Evolutionary conservation across 37 sponge, comb jelly and placozoan genomes (phyloP), one percentile per base, ranked within the genome.

Genomic region (Geodia barretti): DNA sequence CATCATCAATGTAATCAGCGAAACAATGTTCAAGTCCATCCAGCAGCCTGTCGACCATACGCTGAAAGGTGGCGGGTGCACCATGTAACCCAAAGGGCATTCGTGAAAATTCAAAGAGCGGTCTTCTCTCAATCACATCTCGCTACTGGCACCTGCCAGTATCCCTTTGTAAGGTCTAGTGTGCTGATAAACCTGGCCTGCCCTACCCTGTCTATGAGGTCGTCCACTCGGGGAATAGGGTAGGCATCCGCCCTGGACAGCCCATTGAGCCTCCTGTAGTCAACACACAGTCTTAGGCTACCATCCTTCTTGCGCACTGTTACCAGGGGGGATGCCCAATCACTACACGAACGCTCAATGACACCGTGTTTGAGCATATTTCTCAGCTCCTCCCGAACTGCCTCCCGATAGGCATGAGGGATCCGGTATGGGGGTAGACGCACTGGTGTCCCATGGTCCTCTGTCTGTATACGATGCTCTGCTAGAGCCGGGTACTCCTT

Each of bases 71-170:
- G 30, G 91, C 79, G 34, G 87, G 93, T 5, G 91, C 93, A 25
- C 85, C 78, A 11, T 67, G 41, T 23, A 87, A 39, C 17, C 94
- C 93, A 93, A 89, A 93, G 24, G 92, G 94, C 94, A 94, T 90
- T 23, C 54, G 74, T n/a, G 23, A 43, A 41, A 94, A 91, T 37
- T 91, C 64, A 60, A 72, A 94, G 1, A 87, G 69, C 91, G 9
- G 88, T 90, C 78, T 87, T 87, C 20, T 75, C 62, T n/a, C 67
- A 39, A 23, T 38, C 73, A 33, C 23, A 62, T 33, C 72, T 61
- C 29, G 62, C 68, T 20, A 90, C 79, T 7, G 88, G 91, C 24
- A 90, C 87, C 38, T 81, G 84, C 80, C 91, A 93, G 63, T 93
- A 93, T 0, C 92, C 94, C 39, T 59, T 73, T 7, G 91, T 39